A percentile compares a stretch with the other conserved stretches of the same genome.
phyloP scores from a whole-genome alignment of 2,888 invertebrate species.

The Caenorhabditis doughertyi region DNA sequence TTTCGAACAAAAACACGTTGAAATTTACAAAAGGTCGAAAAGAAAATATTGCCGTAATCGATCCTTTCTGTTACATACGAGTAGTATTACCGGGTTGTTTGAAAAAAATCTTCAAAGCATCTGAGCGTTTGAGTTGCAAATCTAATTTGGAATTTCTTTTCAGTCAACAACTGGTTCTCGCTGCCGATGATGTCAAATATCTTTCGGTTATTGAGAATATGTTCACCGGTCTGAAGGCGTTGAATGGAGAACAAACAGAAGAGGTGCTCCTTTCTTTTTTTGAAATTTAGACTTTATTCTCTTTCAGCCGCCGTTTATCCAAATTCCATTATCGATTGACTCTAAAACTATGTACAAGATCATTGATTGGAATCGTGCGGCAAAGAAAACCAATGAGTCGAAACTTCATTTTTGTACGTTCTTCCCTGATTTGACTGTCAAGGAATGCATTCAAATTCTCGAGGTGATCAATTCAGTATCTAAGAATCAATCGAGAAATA shows the following conservation, averaged over 20 bases:
- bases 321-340: slow-evolving; percentile 61
- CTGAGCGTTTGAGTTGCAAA: too few relatives aligned
- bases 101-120: too few relatives aligned
- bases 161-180: slow-evolving; percentile 50
- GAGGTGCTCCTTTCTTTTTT: slow-evolving; percentile 12
- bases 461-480: slow-evolving; percentile 23
- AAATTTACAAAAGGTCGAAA: too few relatives aligned
- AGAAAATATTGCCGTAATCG: too few relatives aligned
- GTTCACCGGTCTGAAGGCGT: slow-evolving; percentile 49
- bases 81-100: too few relatives aligned
- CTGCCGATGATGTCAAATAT: slow-evolving; percentile 54
- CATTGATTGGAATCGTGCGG: slow-evolving; percentile 55
- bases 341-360: slow-evolving; percentile 44
- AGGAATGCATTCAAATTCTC: slow-evolving; percentile 51
- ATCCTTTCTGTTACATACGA: too few relatives aligned
- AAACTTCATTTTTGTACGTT: slow-evolving; percentile 25
- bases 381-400: slow-evolving; percentile 34
- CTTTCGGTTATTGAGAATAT: slow-evolving; percentile 54
- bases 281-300: neutral
- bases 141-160: slow-evolving; percentile 9
- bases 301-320: slow-evolving; percentile 38
- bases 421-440: slow-evolving; percentile 28
- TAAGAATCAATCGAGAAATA: neutral
- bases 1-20: too few relatives aligned
- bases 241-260: slow-evolving; percentile 16